Evolutionary conservation across 92 coral and sea anemone species (phyloP).

Genomic region (Pocillopora grandis): DNA sequence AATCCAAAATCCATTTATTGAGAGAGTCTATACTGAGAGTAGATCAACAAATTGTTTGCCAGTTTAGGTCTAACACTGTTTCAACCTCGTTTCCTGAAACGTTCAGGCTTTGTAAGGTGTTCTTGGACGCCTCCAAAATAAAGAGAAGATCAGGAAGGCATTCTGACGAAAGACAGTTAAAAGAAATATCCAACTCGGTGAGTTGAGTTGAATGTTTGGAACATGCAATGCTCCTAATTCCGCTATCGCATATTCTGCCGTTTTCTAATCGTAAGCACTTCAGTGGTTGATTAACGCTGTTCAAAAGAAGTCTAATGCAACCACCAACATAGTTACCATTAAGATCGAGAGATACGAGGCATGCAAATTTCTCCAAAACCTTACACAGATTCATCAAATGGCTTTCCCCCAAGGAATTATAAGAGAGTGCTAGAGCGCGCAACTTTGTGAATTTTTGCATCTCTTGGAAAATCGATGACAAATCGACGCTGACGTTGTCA

Average conservation of each 20-base stretch:
- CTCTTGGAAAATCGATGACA: slow-evolving; percentile 1
- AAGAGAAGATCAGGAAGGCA: not conserved
- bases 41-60: not conserved
- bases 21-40: no score
- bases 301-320: not conserved
- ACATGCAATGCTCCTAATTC: not conserved
- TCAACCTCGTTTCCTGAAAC: not conserved
- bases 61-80: not conserved
- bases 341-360: slow-evolving; percentile 1
- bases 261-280: not conserved
- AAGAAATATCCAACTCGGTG: not conserved
- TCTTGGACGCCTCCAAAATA: not conserved
- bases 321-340: not conserved
- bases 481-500: slow-evolving; percentile 1
- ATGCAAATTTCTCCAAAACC: not conserved
- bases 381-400: not conserved
- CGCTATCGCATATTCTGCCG: not conserved
- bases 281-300: not conserved
- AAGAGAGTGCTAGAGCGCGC: not conserved
- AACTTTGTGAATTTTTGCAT: slow-evolving; percentile 1
- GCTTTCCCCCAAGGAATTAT: not conserved
- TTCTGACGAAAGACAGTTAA: not conserved
- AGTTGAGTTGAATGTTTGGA: slow-evolving; percentile 7
- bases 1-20: no score
- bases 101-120: not conserved